These are phyloP conservation scores for Diaperis boleti DNA, from an alignment of 2,888 invertebrate genomes.

Conservation along the genomic window DNA sequence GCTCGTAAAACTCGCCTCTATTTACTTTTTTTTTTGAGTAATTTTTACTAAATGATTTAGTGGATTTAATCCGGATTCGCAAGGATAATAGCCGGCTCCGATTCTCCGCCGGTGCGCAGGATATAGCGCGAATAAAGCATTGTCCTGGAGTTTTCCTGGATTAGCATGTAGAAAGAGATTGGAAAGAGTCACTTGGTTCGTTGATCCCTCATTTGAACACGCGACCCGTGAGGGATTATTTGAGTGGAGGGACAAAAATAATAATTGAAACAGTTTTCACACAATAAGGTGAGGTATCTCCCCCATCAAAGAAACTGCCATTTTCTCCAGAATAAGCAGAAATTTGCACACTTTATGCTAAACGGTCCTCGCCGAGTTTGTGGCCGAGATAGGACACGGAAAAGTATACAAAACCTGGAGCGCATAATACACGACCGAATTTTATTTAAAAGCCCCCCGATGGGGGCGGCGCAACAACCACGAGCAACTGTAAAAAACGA, in stretches of 20 bases:
- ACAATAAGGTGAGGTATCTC: no score
- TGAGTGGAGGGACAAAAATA: no score
- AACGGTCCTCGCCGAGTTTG: conserved; percentile 25
- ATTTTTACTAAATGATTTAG: conserved; percentile 56
- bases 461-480: conserved; percentile 5
- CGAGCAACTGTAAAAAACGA: conserved; percentile 14
- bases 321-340: conserved; percentile 14
- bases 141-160: conserved; percentile 61
- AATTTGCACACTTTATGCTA: conserved; percentile 28
- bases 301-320: conserved; percentile 11
- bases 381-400: conserved; percentile 22
- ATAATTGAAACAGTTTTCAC: no score
- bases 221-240: conserved; percentile 50
- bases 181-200: conserved; percentile 57
- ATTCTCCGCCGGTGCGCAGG: conserved; percentile 53
- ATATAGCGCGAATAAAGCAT: conserved; percentile 60
- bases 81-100: conserved; percentile 55
- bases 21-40: conserved; percentile 28
- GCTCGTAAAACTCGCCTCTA: conserved; percentile 3
- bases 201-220: conserved; percentile 48
- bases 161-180: conserved; percentile 59
- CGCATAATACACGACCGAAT: conserved; percentile 17
- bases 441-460: conserved; percentile 17
- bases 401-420: conserved; percentile 27
- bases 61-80: conserved; percentile 53